Conservation (phyloP, 2,113 vertebrate species). For the Pandion haliaetus region DNA sequence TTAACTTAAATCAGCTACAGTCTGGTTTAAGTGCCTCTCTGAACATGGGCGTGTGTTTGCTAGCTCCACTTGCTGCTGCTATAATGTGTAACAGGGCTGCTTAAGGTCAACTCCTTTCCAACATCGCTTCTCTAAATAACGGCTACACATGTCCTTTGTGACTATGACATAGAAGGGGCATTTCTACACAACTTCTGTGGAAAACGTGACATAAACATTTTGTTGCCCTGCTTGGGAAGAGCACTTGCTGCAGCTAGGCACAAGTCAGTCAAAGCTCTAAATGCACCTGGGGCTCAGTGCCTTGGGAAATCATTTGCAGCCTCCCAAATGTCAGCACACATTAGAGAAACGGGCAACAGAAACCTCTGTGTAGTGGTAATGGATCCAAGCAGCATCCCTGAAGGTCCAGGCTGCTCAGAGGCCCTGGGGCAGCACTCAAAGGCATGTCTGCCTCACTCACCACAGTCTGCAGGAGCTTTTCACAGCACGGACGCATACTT, state of each 20-base stretch:
- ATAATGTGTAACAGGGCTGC: neutral
- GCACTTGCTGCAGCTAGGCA: neutral
- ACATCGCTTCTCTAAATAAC: neutral
- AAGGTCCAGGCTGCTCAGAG: neutral
- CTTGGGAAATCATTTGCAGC: neutral
- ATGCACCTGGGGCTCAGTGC: neutral
- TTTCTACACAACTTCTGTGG: neutral
- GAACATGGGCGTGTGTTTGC: neutral
- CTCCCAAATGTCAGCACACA: neutral
- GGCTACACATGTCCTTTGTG: neutral
- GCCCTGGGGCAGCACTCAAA: neutral
- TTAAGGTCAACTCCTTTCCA: neutral
- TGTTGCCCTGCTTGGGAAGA: neutral
- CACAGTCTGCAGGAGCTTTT: neutral
- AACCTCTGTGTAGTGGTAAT: neutral
- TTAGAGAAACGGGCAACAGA: neutral
- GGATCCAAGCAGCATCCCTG: neutral
- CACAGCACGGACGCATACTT: neutral
- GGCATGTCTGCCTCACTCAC: neutral
- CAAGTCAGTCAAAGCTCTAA: neutral
- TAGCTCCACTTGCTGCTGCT: neutral
- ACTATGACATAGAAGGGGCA: neutral
- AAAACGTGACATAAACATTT: neutral
- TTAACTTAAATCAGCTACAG: neutral
- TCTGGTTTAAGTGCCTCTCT: neutral